Base-by-base conservation (phyloP, 2,797 vertebrate genomes). In the Anabas testudineus region DNA sequence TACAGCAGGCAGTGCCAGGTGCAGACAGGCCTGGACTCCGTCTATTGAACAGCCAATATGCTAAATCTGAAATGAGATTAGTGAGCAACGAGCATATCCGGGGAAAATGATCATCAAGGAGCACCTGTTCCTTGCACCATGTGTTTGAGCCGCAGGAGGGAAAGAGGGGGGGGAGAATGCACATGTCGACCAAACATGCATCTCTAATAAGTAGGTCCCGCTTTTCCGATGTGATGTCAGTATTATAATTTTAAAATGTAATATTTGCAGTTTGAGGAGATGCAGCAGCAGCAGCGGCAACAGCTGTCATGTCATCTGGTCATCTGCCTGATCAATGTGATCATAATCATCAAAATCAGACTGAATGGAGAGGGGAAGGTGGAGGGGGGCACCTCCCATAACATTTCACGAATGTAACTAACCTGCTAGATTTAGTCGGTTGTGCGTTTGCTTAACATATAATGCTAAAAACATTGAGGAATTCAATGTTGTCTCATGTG, bases 121-220 rank as follows among this genome's bases (percentile, higher is more conserved):
- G 86, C 87, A 88, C 84, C 90, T 89, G 90, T 87, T 89, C 68
- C 67, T 62, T 58, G 30, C 73, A 52, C 72, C 78, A 84, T 81
- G 81, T 74, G 87, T 70, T 67, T 9, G 54, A 76, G 58, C 67
- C 26, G 67, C 64, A 58, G 77, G 53, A 28, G 56, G 48, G 48
- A 15, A 58, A 77, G 53, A 28, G 56, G 48, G 48, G 15, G 4
- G 24, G 24, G 19, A 9, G 16, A 7, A 18, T 16, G 21, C 60
- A 78, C 54, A 75, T 43, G 53, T 49, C 3, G 2, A 47, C 10
- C 19, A 22, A 30, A 71, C 45, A 62, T 18, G 51, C 36, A 16
- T 49, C 18, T 30, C 15, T 0, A 45, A 24, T 34, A 13, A 14
- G 14, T 41, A 7, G 6, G 32, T 49, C 28, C 1, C 18, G 21